Evolutionary conservation across 30 jellyfish, hydroid and myxozoan genomes (phyloP).

Genomic region (Nemopilema nomurai): DNA sequence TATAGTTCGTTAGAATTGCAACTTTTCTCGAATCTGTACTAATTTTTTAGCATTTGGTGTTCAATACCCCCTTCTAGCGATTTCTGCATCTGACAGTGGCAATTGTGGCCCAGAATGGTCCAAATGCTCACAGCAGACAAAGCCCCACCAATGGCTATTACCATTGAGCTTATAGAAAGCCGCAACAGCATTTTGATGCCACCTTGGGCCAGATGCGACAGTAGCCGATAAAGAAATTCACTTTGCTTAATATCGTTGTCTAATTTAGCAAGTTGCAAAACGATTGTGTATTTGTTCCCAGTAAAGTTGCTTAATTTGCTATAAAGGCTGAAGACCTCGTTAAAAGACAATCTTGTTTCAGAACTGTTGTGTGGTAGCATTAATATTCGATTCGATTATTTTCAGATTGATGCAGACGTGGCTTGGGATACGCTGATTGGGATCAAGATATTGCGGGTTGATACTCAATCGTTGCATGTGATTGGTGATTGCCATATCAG

Average conservation of each 20-base stretch:
- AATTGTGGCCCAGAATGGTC: neutral
- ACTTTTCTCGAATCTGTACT: too few species aligned
- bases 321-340: neutral
- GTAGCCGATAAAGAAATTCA: neutral
- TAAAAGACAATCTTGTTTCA: neutral
- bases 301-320: neutral
- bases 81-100: neutral
- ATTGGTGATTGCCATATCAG: neutral
- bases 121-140: neutral
- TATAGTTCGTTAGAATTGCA: too few species aligned
- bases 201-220: neutral
- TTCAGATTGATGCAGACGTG: neutral
- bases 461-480: neutral
- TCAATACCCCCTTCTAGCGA: neutral
- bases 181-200: neutral
- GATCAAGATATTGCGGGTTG: neutral
- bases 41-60: too few species aligned
- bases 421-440: neutral
- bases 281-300: neutral
- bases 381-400: neutral
- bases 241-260: neutral
- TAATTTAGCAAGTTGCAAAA: neutral
- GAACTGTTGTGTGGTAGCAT: neutral
- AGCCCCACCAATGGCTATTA: neutral
- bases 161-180: neutral